These are phyloP conservation scores for Bagarius yarrelli DNA, from an alignment of 2,113 vertebrate genomes.

Conservation along the genomic window DNA sequence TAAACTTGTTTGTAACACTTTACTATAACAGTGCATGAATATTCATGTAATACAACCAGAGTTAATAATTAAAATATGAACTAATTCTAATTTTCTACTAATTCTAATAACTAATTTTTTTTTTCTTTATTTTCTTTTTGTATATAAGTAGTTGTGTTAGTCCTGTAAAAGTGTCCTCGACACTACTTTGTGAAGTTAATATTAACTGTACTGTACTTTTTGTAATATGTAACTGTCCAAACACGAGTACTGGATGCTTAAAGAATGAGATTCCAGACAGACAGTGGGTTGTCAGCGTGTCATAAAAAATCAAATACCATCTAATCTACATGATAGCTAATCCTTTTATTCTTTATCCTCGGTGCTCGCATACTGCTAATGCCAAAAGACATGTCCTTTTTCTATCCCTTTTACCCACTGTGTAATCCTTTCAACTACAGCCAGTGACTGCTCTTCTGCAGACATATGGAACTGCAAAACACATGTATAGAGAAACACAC, in stretches of 20 bases:
- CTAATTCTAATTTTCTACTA: neutral
- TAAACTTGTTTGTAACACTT: too few relatives aligned
- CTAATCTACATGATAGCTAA: constrained; percentile 39
- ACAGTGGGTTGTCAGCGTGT: neutral
- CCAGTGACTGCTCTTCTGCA: constrained; percentile 6
- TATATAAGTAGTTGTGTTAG: neutral
- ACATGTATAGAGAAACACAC: neutral
- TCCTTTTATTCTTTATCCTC: constrained; percentile 29
- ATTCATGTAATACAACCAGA: too few relatives aligned
- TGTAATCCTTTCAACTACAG: constrained; percentile 37
- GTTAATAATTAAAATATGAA: too few relatives aligned
- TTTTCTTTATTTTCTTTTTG: neutral
- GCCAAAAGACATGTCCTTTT: constrained; percentile 7
- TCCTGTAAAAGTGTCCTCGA: neutral
- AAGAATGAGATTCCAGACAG: neutral
- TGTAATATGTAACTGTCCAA: neutral
- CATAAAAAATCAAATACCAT: constrained; percentile 33
- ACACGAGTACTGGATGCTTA: neutral
- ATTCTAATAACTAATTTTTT: too few relatives aligned
- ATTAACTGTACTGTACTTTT: constrained; percentile 8
- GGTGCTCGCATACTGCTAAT: neutral
- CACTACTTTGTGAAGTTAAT: neutral
- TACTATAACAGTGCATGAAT: too few relatives aligned
- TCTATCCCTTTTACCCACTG: neutral
- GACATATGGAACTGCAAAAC: neutral